Evolutionary conservation across 2,797 vertebrate genomes (phyloP), one percentile per base, ranked within the genome.

Genomic region (Bovichtus variegatus): DNA sequence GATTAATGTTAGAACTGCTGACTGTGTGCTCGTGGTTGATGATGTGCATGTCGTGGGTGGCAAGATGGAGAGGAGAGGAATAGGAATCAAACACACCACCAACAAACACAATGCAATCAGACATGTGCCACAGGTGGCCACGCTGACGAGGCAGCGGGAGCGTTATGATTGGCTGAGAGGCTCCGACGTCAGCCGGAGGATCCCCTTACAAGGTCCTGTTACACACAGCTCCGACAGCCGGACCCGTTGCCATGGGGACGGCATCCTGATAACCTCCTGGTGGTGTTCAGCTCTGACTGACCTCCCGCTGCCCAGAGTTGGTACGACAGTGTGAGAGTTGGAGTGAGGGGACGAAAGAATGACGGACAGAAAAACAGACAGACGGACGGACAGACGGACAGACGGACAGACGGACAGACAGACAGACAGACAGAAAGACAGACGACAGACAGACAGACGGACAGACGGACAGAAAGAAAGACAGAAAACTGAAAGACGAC

Each of bases 191-290:
- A 82, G 57, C 64, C 18, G 44, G 70, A 75, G 76, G 90, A 92
- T 93, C 86, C 62, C 82, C 78, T 91, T 88, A 85, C 91, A 62
- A 73, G 76, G 55, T 90, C 78, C 64, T 72, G 83, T 93, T 92
- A 80, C 89, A 80, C 81, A 60, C 63, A 61, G 71, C 81, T 74
- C 43, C 46, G 76, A 83, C 66, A 73, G 77, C 40, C 69, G 12
- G 72, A 44, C 74, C 58, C 11, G 88, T 91, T 89, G 66, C 91
- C 80, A 72, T 58, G 83, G 92, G 58, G 90, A 92, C 34, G 59
- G 74, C 70, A 62, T 82, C 87, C 68, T 44, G 43, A 64, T 80
- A 81, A 80, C 74, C 83, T 73, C 71, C 65, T 6, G 46, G 27
- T 41, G 79, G 63, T 16, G 67, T 50, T 54, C 63, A 40, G 74